These are phyloP conservation scores for Trichonephila clavata DNA, from an alignment of 1,140 invertebrate genomes.

Conservation along the genomic window DNA sequence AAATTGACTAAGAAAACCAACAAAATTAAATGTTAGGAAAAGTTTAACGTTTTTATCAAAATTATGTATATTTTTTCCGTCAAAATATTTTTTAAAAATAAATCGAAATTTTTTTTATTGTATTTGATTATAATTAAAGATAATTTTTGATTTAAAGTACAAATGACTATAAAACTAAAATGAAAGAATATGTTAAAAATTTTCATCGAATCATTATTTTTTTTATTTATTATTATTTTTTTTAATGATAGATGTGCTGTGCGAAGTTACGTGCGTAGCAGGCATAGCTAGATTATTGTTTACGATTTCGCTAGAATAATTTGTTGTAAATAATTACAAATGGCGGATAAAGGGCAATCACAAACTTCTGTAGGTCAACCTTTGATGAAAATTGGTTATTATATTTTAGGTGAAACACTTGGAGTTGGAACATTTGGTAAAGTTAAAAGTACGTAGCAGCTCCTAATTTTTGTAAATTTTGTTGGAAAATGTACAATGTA, in stretches of 20 bases:
- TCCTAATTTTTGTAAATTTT: not conserved
- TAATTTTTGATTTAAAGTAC: not conserved
- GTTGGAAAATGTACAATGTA: not conserved
- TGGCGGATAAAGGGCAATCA: constrained; percentile 77
- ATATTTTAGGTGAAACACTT: constrained; percentile 92
- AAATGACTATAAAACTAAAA: not conserved
- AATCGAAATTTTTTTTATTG: not conserved
- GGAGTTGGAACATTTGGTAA: constrained; percentile 97
- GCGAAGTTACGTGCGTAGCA: constrained; percentile 15
- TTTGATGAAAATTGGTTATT: constrained; percentile 95
- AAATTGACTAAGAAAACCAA: no score
- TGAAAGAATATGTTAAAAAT: not conserved
- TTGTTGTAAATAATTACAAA: constrained; percentile 61
- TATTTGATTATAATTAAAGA: not conserved
- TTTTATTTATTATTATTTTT: not conserved
- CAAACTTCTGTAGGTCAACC: constrained; percentile 82
- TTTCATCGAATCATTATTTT: no score
- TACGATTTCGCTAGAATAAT: constrained; percentile 15
- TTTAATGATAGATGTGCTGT: not conserved
- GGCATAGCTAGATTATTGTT: not conserved
- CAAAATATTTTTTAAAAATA: not conserved
- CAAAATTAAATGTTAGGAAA: no score
- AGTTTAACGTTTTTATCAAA: no score
- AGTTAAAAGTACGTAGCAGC: constrained; percentile 88
- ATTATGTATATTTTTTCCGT: no score